Evolutionary conservation across 1,140 invertebrate species (phyloP), one percentile per base, ranked within the genome.

Genomic region (Hypothenemus hampei): DNA sequence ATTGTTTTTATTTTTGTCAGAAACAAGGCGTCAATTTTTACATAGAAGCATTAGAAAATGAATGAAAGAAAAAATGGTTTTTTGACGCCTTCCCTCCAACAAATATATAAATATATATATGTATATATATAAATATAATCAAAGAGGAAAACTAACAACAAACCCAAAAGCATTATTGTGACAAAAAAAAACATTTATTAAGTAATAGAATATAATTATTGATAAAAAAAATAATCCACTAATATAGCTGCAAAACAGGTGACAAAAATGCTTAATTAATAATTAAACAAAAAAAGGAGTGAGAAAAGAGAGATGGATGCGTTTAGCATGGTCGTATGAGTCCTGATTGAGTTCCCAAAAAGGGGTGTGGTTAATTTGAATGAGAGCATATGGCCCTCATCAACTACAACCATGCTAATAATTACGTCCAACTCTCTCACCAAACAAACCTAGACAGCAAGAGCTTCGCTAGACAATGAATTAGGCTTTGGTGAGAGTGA

Each of bases 101-200:
- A n/a, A n/a, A n/a, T n/a, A n/a, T n/a, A n/a, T n/a, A n/a, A n/a
- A n/a, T n/a, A n/a, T n/a, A n/a, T n/a, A n/a, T n/a, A n/a, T n/a
- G n/a, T n/a, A n/a, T n/a, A n/a, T n/a, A n/a, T n/a, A n/a, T n/a
- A n/a, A n/a, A n/a, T n/a, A n/a, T n/a, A n/a, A n/a, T n/a, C 55
- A 65, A 18, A 40, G 19, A 23, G 21, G 62, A 61, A 65, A 61
- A 62, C 65, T 67, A 70, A 71, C 68, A 71, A 68, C 63, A 71
- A 69, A 69, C 69, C 69, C 69, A 71, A 70, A 71, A 43, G 69
- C 69, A 71, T 71, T 71, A 71, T 68, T 69, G 68, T 69, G 68
- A 71, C 69, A 68, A 69, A n/a, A n/a, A n/a, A n/a, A n/a, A 54
- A 71, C 69, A 71, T 71, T 71, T 71, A 71, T 71, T 71, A 69